phyloP scores from a whole-genome alignment of 1,140 invertebrate species.

The Pogonomyrmex californicus region DNA sequence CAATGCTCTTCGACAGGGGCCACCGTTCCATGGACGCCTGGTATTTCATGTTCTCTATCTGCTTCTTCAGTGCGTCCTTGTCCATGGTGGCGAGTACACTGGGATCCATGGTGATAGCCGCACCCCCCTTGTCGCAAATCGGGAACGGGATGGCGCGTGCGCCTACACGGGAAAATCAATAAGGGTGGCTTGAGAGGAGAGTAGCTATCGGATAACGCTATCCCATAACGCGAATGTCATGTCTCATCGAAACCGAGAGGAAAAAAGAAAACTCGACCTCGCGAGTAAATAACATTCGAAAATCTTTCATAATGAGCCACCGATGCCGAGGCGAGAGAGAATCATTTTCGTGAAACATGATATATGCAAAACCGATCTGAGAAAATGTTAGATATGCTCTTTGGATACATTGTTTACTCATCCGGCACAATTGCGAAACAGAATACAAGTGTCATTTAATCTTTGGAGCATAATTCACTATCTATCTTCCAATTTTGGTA shows the following conservation, averaged over 20 bases:
- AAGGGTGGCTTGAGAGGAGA: conserved; percentile 63
- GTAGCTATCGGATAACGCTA: conserved; percentile 49
- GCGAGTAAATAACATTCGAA: neutral
- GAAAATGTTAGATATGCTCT: neutral
- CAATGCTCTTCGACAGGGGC: conserved; percentile 97
- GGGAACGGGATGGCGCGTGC: conserved; percentile 83
- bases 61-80: conserved; percentile 98
- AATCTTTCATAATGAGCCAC: neutral
- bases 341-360: conserved; percentile 16
- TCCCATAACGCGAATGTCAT: conserved; percentile 59
- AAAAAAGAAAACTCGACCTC: conserved; percentile 50
- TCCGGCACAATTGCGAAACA: neutral
- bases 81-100: conserved; percentile 97
- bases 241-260: conserved; percentile 28
- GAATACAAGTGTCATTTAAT: conserved; percentile 1
- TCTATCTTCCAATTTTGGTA: neutral
- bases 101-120: conserved; percentile 92
- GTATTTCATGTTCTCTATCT: conserved; percentile 99
- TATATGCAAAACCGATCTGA: conserved; percentile 37
- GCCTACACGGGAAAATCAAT: conserved; percentile 85
- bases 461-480: neutral
- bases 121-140: conserved; percentile 83
- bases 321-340: neutral
- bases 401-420: neutral
- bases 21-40: conserved; percentile 98